Percentiles rank a stretch among this genome's conserved stretches.
phyloP scores from a whole-genome alignment of 2,888 invertebrate genomes.

The Drosophila ezoana region DNA sequence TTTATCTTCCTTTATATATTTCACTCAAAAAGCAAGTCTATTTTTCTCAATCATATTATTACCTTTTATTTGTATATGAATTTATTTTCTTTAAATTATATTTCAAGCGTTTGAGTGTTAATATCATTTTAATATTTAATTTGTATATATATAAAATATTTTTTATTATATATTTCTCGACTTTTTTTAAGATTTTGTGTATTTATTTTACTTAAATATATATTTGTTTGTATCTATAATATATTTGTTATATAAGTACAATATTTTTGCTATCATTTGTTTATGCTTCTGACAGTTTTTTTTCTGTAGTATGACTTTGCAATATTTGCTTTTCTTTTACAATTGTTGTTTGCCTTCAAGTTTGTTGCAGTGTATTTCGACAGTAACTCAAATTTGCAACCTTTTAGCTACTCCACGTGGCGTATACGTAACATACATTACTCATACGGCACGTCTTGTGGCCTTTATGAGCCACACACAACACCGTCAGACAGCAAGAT shows the following conservation, averaged over 20 bases:
- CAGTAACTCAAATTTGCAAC: constrained; percentile 37
- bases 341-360: too few species aligned
- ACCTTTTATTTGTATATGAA: too few species aligned
- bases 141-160: neutral
- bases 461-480: constrained; percentile 17
- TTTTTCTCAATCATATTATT: too few species aligned
- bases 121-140: neutral
- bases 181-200: neutral
- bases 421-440: constrained; percentile 50
- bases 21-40: too few species aligned
- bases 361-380: neutral
- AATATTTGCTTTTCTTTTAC: neutral
- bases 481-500: constrained; percentile 15
- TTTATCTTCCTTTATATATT: too few species aligned
- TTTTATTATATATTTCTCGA: neutral
- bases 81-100: too few species aligned
- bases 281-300: too few species aligned
- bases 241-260: too few species aligned
- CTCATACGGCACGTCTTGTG: constrained; percentile 43
- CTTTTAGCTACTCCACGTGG: constrained; percentile 16
- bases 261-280: too few species aligned
- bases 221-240: too few species aligned
- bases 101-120: neutral
- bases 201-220: neutral
- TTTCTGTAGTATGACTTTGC: neutral